Conservation (phyloP, 2,797 vertebrate genomes). For the Phataginus tetradactyla region DNA sequence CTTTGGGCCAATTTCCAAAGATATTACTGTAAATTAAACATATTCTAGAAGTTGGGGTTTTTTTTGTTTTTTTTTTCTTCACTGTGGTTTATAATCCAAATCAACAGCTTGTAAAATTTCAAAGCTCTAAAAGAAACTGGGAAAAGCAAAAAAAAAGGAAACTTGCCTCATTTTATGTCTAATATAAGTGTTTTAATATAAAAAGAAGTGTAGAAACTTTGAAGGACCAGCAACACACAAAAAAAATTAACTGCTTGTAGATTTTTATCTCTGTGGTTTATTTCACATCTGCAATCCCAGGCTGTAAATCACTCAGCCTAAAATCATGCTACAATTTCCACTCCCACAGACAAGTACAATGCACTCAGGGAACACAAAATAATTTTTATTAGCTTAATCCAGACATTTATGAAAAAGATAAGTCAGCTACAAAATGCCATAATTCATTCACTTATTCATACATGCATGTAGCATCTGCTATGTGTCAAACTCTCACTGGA, state of each 20-base stretch:
- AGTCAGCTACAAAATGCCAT: background rate
- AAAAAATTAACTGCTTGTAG: background rate
- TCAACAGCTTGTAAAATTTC: constrained; percentile 32
- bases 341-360: background rate
- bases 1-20: constrained; percentile 38
- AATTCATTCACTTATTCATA: background rate
- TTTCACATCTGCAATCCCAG: background rate
- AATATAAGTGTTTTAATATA: background rate
- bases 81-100: constrained; percentile 12
- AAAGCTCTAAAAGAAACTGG: constrained; percentile 26
- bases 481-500: background rate
- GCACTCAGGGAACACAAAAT: background rate
- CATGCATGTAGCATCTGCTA: background rate
- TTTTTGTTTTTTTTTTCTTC: background rate
- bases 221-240: background rate
- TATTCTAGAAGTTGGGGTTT: background rate
- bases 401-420: constrained; percentile 32
- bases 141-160: background rate
- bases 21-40: background rate
- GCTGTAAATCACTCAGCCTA: constrained; percentile 27
- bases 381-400: constrained; percentile 52
- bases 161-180: background rate
- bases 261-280: background rate
- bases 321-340: background rate
- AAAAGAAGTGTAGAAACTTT: background rate